These are phyloP conservation scores for Drosophila ustulata DNA, from an alignment of 2,888 invertebrate species.

Conservation along the genomic window DNA sequence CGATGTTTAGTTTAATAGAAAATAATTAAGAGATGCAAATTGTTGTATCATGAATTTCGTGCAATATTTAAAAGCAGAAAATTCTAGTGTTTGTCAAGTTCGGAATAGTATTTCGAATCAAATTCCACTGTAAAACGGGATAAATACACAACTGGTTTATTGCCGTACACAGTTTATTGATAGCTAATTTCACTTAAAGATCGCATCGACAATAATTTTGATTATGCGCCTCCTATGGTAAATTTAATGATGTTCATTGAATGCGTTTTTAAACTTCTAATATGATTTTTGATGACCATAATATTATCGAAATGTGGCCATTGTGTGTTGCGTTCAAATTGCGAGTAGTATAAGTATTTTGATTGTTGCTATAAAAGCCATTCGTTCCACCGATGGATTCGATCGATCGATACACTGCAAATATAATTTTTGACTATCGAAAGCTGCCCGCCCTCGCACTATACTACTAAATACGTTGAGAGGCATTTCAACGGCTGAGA, in stretches of 20 bases:
- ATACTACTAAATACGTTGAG: neutral
- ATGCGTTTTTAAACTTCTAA: constrained; percentile 32
- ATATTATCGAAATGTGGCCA: constrained; percentile 23
- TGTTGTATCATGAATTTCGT: too few relatives aligned
- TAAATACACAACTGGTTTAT: constrained; percentile 4
- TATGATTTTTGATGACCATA: constrained; percentile 18
- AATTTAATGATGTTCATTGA: constrained; percentile 39
- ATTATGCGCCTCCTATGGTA: constrained; percentile 11
- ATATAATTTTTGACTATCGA: constrained; percentile 53
- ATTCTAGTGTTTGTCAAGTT: too few relatives aligned
- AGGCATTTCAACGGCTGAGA: constrained; percentile 1
- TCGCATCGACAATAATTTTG: neutral
- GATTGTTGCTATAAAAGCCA: constrained; percentile 36
- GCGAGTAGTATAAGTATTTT: constrained; percentile 2
- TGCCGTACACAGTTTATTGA: neutral
- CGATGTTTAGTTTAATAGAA: too few relatives aligned
- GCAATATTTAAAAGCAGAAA: too few relatives aligned
- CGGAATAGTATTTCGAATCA: too few relatives aligned
- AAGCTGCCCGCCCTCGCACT: constrained; percentile 65
- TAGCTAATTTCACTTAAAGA: neutral
- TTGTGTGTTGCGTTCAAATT: constrained; percentile 46
- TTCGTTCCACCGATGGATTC: constrained; percentile 15
- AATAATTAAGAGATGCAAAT: too few relatives aligned
- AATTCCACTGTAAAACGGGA: neutral
- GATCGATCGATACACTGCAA: neutral